Evolutionary conservation across 30 jellyfish, hydroid and myxozoan species (phyloP), one percentile per base, ranked within the genome.

Genomic region (Rhopilema esculentum): DNA sequence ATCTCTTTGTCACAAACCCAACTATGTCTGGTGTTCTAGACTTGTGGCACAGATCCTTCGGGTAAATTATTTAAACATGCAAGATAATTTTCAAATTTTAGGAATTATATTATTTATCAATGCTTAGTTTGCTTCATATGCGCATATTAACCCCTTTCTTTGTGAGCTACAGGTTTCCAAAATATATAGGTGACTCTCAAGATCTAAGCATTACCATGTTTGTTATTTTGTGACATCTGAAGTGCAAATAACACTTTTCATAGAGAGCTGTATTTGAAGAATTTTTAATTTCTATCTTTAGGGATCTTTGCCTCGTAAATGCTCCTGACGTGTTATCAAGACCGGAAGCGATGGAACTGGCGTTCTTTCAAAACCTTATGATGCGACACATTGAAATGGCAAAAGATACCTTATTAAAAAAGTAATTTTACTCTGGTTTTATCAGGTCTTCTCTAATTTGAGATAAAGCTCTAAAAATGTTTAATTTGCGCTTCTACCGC

Each of bases 21-120:
- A 93, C 97, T 18, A 81, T 93, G 98, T 85, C 93, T 26, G 95
- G 91, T 79, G 98, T 93, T n/a, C 88, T 93, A 30, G 91, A 88
- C 65, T 64, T 93, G 28, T 93, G 98, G 98, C 77, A 88, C 69
- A 66, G 50, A 15, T 79, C 88, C 12, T 93, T 86, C 64, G 89
- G 95, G 98, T 93, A 52, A n/a, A 84, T 64, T 1, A 0, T 19
- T 79, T 48, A 51, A n/a, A n/a, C n/a, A 21, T 69, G n/a, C 26
- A 48, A 68, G 0, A 68, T 68, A 8, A 23, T 0, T 19, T 23
- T 1, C 0, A 22, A 6, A 19, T 61, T 19, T 61, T 61, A 0
- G 0, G 21, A 0, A 69, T 28, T n/a, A 69, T 21, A n/a, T n/a
- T n/a, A n/a, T n/a, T n/a, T n/a, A n/a, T n/a, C n/a, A n/a, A n/a